Evolutionary conservation across 2,113 vertebrate genomes (phyloP).

Genomic region (Lampris megalopsis): DNA sequence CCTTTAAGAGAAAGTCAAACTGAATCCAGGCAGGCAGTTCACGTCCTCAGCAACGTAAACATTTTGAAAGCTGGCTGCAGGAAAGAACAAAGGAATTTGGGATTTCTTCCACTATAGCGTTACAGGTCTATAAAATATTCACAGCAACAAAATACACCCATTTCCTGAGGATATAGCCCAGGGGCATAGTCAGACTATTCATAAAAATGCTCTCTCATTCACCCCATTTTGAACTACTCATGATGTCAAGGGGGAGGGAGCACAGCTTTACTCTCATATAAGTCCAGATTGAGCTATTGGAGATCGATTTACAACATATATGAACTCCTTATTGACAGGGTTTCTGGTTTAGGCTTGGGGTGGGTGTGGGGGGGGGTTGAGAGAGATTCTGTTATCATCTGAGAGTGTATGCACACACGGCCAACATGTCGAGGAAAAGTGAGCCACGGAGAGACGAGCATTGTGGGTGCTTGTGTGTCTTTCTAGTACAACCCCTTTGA

Average conservation of each 20-base stretch:
- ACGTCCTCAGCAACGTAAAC: too few relatives aligned
- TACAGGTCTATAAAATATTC: too few relatives aligned
- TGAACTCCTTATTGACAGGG: neutral
- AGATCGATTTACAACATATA: neutral
- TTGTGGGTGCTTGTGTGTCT: neutral
- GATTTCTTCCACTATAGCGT: neutral
- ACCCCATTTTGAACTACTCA: neutral
- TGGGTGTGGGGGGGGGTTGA: too few relatives aligned
- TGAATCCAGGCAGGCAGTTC: neutral
- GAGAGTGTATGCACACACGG: too few relatives aligned
- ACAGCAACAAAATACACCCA: too few relatives aligned
- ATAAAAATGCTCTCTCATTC: neutral
- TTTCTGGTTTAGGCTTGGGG: neutral
- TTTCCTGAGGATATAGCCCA: neutral
- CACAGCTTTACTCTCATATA: neutral
- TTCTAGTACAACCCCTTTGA: neutral
- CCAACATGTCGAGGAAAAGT: too few relatives aligned
- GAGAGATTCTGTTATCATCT: too few relatives aligned
- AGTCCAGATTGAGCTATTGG: neutral
- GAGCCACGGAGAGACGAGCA: too few relatives aligned
- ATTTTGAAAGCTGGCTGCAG: too few relatives aligned
- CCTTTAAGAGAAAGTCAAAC: conserved; percentile 29
- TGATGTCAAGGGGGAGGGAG: too few relatives aligned
- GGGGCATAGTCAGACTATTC: neutral
- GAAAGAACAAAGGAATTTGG: too few relatives aligned